A percentile compares a stretch with the other conserved stretches of the same genome.
These are phyloP conservation scores for Osmoderma eremita DNA, from an alignment of 2,888 invertebrate genomes.

Conservation along the genomic window DNA sequence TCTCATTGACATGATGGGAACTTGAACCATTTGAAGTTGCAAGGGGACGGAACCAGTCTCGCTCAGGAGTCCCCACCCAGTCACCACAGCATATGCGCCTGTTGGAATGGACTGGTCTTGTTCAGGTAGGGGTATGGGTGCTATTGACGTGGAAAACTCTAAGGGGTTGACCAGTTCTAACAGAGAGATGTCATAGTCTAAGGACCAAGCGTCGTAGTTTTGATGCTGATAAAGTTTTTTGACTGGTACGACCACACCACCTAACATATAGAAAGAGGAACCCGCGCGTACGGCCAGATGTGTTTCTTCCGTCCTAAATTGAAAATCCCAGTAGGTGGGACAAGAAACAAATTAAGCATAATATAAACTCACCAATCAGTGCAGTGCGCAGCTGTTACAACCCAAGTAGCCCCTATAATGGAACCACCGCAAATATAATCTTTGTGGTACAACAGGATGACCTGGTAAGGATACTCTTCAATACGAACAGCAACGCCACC, in stretches of 20 bases:
- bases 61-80: constrained; percentile 46
- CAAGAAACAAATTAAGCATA: no score
- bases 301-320: constrained; percentile 1
- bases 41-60: not conserved
- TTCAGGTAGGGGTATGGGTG: constrained; percentile 57
- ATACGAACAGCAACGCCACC: constrained; percentile 38
- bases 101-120: constrained; percentile 23
- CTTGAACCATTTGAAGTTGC: constrained; percentile 26
- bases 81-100: constrained; percentile 33
- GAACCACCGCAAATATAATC: constrained; percentile 31
- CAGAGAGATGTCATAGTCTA: constrained; percentile 42
- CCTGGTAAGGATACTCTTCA: constrained; percentile 39
- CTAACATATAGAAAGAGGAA: constrained; percentile 21
- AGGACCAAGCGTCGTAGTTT: constrained; percentile 20
- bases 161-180: constrained; percentile 14
- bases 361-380: constrained; percentile 15
- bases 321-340: not conserved
- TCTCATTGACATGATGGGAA: constrained; percentile 14
- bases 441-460: constrained; percentile 9
- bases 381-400: constrained; percentile 32
- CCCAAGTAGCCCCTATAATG: constrained; percentile 6
- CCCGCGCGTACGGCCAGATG: constrained; percentile 39
- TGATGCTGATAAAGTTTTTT: constrained; percentile 35
- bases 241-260: constrained; percentile 24
- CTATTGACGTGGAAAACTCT: constrained; percentile 57